These are phyloP conservation scores for Lepilemur septentrionalis DNA, from an alignment of 2,797 vertebrate genomes.

Conservation along the genomic window DNA sequence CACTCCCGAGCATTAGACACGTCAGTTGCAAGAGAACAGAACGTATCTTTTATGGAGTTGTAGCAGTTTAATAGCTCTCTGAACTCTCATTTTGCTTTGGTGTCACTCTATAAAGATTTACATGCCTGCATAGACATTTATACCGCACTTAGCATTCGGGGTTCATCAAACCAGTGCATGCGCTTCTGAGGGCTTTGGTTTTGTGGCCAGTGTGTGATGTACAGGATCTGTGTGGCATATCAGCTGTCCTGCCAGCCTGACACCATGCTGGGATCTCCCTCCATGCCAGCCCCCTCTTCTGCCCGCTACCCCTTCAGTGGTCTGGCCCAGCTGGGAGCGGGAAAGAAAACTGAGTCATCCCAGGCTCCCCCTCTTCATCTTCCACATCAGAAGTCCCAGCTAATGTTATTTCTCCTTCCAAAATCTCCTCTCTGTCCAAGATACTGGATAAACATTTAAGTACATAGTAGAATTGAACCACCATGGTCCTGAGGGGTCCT, in stretches of 20 bases:
- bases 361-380: background rate
- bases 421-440: background rate
- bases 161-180: background rate
- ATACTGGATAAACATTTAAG: background rate
- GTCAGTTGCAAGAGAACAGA: background rate
- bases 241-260: background rate
- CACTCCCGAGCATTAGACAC: background rate
- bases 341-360: background rate
- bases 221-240: background rate
- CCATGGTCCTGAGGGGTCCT: background rate
- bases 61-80: background rate
- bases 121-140: background rate
- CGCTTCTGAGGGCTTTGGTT: background rate
- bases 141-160: background rate
- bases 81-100: background rate
- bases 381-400: background rate
- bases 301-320: no score
- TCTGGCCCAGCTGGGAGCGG: background rate
- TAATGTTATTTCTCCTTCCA: background rate
- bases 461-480: background rate
- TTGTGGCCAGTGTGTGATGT: background rate
- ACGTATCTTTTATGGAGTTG: background rate
- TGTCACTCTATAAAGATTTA: constrained; percentile 11
- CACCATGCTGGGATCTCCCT: no score
- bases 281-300: rapidly evolving